Evolutionary conservation across 2,888 invertebrate genomes (phyloP).

Genomic region (Drosophila helvetica): DNA sequence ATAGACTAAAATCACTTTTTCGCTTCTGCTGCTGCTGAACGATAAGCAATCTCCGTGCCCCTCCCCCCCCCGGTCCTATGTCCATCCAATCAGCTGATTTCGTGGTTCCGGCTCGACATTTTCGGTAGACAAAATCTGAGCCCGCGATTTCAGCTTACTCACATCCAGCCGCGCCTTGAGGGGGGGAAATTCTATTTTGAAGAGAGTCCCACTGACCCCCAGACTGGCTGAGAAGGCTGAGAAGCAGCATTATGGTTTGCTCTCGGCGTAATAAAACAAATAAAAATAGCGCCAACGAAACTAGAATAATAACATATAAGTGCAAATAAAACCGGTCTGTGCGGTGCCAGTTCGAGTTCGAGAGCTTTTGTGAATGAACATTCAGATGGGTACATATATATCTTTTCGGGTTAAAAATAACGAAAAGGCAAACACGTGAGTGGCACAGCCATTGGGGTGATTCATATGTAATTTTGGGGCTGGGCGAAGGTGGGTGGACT

Average conservation of each 20-base stretch:
- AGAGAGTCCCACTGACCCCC: slow-evolving; percentile 38
- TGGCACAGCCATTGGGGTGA: slow-evolving; percentile 18
- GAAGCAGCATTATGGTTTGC: slow-evolving; percentile 18
- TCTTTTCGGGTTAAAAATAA: slow-evolving; percentile 31
- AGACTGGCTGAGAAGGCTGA: background rate
- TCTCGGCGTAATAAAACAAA: slow-evolving; percentile 31
- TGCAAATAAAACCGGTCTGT: slow-evolving; percentile 39
- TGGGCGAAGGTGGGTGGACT: slow-evolving; percentile 25
- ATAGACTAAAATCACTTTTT: slow-evolving; percentile 36
- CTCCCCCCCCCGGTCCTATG: background rate
- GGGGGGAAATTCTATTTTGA: background rate
- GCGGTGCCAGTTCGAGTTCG: slow-evolving; percentile 1
- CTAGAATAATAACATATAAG: slow-evolving; percentile 22
- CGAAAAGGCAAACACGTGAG: slow-evolving; percentile 37
- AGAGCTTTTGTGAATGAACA: slow-evolving; percentile 41
- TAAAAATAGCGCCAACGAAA: slow-evolving; percentile 29
- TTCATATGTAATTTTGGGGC: slow-evolving; percentile 28
- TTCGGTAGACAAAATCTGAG: background rate
- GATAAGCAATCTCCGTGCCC: background rate
- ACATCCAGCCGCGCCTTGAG: background rate
- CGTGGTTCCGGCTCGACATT: slow-evolving; percentile 34
- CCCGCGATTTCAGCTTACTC: slow-evolving; percentile 34
- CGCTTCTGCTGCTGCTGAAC: slow-evolving; percentile 10
- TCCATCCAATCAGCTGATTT: slow-evolving; percentile 30
- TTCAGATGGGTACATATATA: slow-evolving; percentile 15